Percentiles rank a stretch among this genome's conserved stretches.
These are phyloP conservation scores for Lycia hirtaria DNA, from an alignment of 2,888 invertebrate species.

Conservation along the genomic window DNA sequence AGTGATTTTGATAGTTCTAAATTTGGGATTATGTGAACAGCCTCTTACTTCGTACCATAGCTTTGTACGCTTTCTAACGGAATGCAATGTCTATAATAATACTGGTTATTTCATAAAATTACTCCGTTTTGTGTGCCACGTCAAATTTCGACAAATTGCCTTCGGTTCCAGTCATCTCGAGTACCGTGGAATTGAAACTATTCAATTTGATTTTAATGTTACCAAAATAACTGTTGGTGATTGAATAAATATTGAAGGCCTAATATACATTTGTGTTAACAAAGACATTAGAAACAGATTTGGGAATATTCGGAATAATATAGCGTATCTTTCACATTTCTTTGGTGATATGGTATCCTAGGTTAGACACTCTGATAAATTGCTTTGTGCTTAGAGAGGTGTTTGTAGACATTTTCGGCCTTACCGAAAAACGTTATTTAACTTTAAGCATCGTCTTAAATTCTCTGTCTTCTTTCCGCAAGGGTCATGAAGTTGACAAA, in stretches of 20 bases:
- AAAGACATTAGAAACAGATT: neutral
- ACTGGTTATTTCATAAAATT: slow-evolving; percentile 53
- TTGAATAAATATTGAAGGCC: slow-evolving; percentile 16
- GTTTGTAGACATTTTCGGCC: too few species aligned
- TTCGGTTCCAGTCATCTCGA: slow-evolving; percentile 28
- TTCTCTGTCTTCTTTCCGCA: too few species aligned
- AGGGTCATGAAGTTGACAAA: too few species aligned
- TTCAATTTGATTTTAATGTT: slow-evolving; percentile 31
- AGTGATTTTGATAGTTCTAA: neutral
- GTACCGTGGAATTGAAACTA: slow-evolving; percentile 36
- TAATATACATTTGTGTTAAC: neutral
- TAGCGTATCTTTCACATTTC: neutral
- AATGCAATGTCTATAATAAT: slow-evolving; percentile 52
- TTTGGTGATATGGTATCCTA: too few species aligned
- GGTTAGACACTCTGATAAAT: too few species aligned
- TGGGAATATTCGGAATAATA: neutral
- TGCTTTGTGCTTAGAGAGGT: too few species aligned
- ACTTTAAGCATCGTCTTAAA: too few species aligned
- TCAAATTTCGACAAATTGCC: slow-evolving; percentile 39
- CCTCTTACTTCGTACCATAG: slow-evolving; percentile 41
- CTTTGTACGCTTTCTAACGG: slow-evolving; percentile 62
- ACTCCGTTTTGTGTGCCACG: slow-evolving; percentile 46
- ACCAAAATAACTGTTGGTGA: slow-evolving; percentile 3
- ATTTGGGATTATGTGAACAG: neutral
- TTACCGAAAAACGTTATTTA: too few species aligned